Conservation (phyloP, 1,140 invertebrate species). For the Drosophila lacertosa region DNA sequence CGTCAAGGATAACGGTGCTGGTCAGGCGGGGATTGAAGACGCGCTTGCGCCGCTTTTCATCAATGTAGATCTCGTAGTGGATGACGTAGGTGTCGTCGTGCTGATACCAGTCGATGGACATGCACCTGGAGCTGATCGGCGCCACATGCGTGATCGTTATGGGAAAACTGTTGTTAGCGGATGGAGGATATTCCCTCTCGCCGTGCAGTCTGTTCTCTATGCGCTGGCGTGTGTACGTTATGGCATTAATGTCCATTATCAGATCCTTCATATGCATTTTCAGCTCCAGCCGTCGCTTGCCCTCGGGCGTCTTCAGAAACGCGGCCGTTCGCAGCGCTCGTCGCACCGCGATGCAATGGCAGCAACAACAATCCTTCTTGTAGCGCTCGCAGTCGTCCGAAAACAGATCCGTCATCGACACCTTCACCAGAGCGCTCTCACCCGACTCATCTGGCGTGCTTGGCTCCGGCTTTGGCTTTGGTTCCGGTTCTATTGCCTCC, state of each 20-base stretch:
- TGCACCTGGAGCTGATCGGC: conserved; percentile 30
- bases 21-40: conserved; percentile 38
- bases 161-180: conserved; percentile 38
- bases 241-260: conserved; percentile 59
- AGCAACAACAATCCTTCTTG: conserved; percentile 48
- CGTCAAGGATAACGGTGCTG: conserved; percentile 49
- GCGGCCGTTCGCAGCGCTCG: conserved; percentile 25
- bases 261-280: conserved; percentile 59
- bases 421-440: background rate
- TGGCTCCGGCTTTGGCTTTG: background rate
- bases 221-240: conserved; percentile 32
- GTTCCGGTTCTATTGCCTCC: background rate
- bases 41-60: conserved; percentile 24
- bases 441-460: background rate
- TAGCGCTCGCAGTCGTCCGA: conserved; percentile 35
- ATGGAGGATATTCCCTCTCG: conserved; percentile 8
- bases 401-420: background rate
- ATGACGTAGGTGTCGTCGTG: conserved; percentile 51
- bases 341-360: conserved; percentile 55
- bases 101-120: conserved; percentile 50
- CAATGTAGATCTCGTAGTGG: conserved; percentile 60
- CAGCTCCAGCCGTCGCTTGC: conserved; percentile 41
- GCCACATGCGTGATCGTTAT: conserved; percentile 39
- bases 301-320: conserved; percentile 49
- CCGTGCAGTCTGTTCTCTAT: conserved; percentile 33